Percentiles rank a stretch among this genome's conserved stretches.
phyloP scores from a whole-genome alignment of 2,888 invertebrate species.

The Cyrtodaria siliqua region DNA sequence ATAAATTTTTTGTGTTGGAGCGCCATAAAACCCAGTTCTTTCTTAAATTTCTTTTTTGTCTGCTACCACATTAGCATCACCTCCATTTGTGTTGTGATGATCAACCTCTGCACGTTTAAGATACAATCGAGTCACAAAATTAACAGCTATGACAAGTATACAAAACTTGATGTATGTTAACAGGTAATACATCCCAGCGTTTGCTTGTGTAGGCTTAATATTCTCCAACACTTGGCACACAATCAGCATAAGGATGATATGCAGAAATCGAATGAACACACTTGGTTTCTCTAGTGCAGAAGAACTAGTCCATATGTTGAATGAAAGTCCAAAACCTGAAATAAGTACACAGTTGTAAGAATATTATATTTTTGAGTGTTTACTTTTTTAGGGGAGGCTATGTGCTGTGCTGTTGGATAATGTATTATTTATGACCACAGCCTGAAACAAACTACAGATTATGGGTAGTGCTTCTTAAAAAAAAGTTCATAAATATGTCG shows the following conservation, averaged over 20 bases:
- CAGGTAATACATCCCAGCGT: slow-evolving; percentile 37
- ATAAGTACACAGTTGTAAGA: slow-evolving; percentile 7
- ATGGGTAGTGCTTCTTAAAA: no score
- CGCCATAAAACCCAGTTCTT: no score
- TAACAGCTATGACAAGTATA: slow-evolving; percentile 32
- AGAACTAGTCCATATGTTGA: background rate
- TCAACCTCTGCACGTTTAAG: background rate
- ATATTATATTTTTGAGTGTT: background rate
- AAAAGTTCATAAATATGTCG: no score
- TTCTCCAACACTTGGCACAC: slow-evolving; percentile 49
- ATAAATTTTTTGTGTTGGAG: no score
- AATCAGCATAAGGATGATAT: slow-evolving; percentile 32
- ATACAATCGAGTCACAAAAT: slow-evolving; percentile 12
- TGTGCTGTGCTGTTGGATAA: no score
- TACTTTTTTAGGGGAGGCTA: background rate
- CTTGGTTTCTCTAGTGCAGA: background rate
- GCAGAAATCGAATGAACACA: slow-evolving; percentile 16
- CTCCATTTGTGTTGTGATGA: no score
- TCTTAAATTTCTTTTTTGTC: no score
- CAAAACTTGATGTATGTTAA: slow-evolving; percentile 53
- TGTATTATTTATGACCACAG: no score
- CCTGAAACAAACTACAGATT: background rate
- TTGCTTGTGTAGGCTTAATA: slow-evolving; percentile 28
- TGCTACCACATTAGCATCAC: no score
- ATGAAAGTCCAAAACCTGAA: slow-evolving; percentile 53